Percentiles rank a stretch among this genome's conserved stretches.
Evolutionary conservation across 2,888 invertebrate species (phyloP).

Genomic region (Drymonia ruficornis): DNA sequence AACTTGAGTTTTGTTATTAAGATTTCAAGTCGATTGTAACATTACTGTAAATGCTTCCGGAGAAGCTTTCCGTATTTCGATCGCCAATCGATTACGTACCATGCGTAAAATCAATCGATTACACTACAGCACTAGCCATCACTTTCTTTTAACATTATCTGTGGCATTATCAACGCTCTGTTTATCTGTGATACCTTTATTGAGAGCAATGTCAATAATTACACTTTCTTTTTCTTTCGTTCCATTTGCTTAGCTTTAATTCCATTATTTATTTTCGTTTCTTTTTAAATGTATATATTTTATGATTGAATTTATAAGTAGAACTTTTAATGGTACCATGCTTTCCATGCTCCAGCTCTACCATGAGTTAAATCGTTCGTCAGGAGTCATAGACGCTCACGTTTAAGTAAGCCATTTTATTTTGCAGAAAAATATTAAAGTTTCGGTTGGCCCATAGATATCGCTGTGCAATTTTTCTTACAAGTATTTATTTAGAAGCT

Average conservation of each 20-base stretch:
- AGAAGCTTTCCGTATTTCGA: constrained; percentile 44
- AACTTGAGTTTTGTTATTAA: neutral
- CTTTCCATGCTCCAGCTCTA: too few relatives aligned
- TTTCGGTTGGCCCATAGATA: too few relatives aligned
- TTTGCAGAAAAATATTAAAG: too few relatives aligned
- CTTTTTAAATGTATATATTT: neutral
- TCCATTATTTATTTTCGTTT: neutral
- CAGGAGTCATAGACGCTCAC: too few relatives aligned
- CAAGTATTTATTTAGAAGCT: too few relatives aligned
- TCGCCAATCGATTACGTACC: constrained; percentile 55
- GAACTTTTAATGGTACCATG: too few relatives aligned
- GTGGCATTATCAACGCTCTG: constrained; percentile 54
- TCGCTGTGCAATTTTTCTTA: too few relatives aligned
- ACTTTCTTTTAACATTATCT: constrained; percentile 45
- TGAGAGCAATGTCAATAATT: constrained; percentile 33
- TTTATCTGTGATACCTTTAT: constrained; percentile 54
- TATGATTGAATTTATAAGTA: neutral
- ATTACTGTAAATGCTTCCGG: constrained; percentile 25
- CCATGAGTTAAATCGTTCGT: too few relatives aligned
- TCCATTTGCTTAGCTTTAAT: constrained; percentile 15
- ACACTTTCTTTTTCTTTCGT: constrained; percentile 34
- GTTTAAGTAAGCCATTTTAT: too few relatives aligned
- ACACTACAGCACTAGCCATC: constrained; percentile 43
- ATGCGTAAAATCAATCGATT: constrained; percentile 68
- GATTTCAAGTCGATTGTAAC: neutral